Evolutionary conservation across 2,888 invertebrate species (phyloP).

Genomic region (Mimas tiliae): DNA sequence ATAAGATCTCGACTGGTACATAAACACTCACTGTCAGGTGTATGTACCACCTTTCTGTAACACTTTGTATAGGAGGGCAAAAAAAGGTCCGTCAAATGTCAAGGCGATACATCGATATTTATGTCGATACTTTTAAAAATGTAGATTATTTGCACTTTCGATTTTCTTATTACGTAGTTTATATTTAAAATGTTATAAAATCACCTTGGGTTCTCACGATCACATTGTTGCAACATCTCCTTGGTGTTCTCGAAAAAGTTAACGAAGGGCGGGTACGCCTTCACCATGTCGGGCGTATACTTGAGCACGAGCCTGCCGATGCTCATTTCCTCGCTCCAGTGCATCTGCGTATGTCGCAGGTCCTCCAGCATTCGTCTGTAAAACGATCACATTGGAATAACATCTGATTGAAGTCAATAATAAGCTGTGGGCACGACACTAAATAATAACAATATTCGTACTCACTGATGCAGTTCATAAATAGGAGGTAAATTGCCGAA

Average conservation of each 20-base stretch:
- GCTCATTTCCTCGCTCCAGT: constrained; percentile 95
- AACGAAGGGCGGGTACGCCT: constrained; percentile 98
- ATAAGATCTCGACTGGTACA: too few relatives aligned
- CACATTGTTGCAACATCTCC: constrained; percentile 95
- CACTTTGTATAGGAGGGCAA: too few relatives aligned
- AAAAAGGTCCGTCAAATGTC: too few relatives aligned
- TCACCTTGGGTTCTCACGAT: constrained; percentile 93
- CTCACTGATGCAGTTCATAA: constrained; percentile 94
- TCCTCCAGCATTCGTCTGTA: constrained; percentile 86
- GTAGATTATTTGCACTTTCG: too few relatives aligned
- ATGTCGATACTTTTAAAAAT: too few relatives aligned
- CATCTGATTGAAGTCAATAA: not conserved
- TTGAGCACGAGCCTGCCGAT: constrained; percentile 95
- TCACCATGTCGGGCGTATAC: constrained; percentile 94
- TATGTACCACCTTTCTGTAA: too few relatives aligned
- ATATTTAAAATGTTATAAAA: not conserved
- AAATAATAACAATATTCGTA: constrained; percentile 35
- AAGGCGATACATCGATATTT: too few relatives aligned
- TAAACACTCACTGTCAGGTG: too few relatives aligned
- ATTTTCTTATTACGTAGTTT: not conserved
- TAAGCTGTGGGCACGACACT: not conserved
- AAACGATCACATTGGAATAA: not conserved
- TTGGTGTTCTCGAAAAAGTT: constrained; percentile 99
- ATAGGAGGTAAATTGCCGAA: constrained; percentile 98
- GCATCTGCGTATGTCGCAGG: constrained; percentile 86